Evolutionary conservation across 2,797 vertebrate genomes (phyloP), one percentile per base, ranked within the genome.

Genomic region (Catamblyrhynchus diadema): DNA sequence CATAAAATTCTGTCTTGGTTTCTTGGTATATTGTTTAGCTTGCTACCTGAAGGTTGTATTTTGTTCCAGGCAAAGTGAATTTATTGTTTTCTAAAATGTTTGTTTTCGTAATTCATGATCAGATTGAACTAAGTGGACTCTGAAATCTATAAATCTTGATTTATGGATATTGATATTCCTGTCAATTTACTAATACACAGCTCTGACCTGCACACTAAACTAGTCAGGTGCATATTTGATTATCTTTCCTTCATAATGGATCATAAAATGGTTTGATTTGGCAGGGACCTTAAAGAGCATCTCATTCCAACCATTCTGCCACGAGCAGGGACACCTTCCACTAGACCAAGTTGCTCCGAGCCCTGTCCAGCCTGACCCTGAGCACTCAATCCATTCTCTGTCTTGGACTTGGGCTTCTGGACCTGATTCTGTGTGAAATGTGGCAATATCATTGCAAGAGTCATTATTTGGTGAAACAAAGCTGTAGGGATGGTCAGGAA

Each of bases 91-190:
- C 32, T 15, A 78, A 79, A 85, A 91, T 89, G 57, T 85, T 85
- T 92, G 57, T 78, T 84, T 72, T 86, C 66, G 42, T 94, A 96
- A 96, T 96, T 97, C 82, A 95, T 96, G 57, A 44, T 71, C 72
- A 80, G 60, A 87, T 69, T 90, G 87, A 94, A 71, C 67, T 87
- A 80, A 51, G 56, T 95, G 92, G 71, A 64, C 53, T 94, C 79
- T 93, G 87, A 77, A 33, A 48, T 81, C 86, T 33, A 35, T 82
- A 81, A 82, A 66, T 93, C 80, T 88, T 44, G 86, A 54, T 37
- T 94, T 94, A 85, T 83, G 75, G 89, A 75, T 93, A 86, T 94
- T 1, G 16, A 96, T 95, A 93, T 92, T 89, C 75, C 94, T 89
- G 93, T 97, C 95, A 96, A 88, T 88, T 94, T 81, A 71, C 65